These are phyloP conservation scores for Ameiurus melas DNA, from an alignment of 2,113 vertebrate genomes.

Conservation along the genomic window DNA sequence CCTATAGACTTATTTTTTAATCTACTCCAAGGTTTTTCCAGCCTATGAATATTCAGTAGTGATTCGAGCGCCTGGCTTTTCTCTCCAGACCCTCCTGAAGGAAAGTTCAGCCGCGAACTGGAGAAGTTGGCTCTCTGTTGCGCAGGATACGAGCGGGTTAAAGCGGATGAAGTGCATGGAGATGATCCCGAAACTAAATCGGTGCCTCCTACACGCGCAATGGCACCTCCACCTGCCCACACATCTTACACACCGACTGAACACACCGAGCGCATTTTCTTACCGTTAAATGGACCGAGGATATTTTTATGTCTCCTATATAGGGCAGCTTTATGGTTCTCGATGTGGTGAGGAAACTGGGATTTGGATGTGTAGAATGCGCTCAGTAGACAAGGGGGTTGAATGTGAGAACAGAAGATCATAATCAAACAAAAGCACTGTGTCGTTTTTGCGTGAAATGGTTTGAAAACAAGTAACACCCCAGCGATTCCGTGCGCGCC, in stretches of 20 bases:
- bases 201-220: constrained; percentile 49
- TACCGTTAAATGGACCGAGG: neutral
- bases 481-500: neutral
- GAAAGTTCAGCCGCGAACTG: constrained; percentile 2
- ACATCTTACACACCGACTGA: constrained; percentile 22
- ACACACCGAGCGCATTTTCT: neutral
- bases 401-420: neutral
- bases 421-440: neutral
- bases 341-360: neutral
- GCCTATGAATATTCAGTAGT: neutral
- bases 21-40: neutral
- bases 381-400: neutral
- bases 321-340: neutral
- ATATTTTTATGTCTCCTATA: constrained; percentile 23
- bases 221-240: constrained; percentile 54
- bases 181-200: constrained; percentile 41
- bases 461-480: neutral
- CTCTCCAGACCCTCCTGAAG: neutral
- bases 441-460: neutral
- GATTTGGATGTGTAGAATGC: neutral
- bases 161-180: constrained; percentile 15
- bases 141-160: constrained; percentile 30
- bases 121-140: constrained; percentile 16
- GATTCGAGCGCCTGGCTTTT: neutral
- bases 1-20: neutral